These are phyloP conservation scores for Monodelphis domestica DNA, from an alignment of 2,797 vertebrate species.

Conservation along the genomic window DNA sequence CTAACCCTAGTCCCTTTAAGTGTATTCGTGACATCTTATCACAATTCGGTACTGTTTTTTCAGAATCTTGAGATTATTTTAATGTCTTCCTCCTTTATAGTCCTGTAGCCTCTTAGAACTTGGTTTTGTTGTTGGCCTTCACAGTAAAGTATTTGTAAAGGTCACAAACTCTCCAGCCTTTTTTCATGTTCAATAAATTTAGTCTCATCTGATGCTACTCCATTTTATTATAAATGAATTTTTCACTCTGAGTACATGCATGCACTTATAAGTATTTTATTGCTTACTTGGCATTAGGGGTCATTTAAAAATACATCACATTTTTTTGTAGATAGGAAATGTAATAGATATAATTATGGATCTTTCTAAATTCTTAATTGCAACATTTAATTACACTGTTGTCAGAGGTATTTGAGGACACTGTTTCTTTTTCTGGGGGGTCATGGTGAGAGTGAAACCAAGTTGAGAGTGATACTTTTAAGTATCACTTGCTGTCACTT, in stretches of 20 bases:
- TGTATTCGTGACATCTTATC: neutral
- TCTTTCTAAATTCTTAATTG: slow-evolving; percentile 56
- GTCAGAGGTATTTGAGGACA: slow-evolving; percentile 36
- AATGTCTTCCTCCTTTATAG: neutral
- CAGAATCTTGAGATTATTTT: neutral
- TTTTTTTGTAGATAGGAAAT: slow-evolving; percentile 49
- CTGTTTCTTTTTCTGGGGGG: slow-evolving; percentile 17
- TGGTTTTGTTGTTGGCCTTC: neutral
- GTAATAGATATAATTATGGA: slow-evolving; percentile 55
- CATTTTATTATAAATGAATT: neutral
- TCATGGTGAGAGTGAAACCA: slow-evolving; percentile 21
- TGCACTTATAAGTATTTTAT: neutral
- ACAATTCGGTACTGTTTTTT: neutral
- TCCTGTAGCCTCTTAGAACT: neutral
- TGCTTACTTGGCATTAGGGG: neutral
- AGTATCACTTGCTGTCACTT: neutral
- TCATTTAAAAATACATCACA: no score
- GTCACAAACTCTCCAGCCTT: neutral
- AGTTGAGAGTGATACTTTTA: neutral
- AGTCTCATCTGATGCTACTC: neutral
- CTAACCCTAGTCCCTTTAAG: neutral
- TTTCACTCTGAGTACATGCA: neutral
- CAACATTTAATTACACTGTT: slow-evolving; percentile 46
- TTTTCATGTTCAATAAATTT: neutral
- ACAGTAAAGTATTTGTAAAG: neutral